A percentile compares a stretch with the other conserved stretches of the same genome.
These are phyloP conservation scores for Idris sp. DNA, from an alignment of 1,140 invertebrate genomes.

Conservation along the genomic window DNA sequence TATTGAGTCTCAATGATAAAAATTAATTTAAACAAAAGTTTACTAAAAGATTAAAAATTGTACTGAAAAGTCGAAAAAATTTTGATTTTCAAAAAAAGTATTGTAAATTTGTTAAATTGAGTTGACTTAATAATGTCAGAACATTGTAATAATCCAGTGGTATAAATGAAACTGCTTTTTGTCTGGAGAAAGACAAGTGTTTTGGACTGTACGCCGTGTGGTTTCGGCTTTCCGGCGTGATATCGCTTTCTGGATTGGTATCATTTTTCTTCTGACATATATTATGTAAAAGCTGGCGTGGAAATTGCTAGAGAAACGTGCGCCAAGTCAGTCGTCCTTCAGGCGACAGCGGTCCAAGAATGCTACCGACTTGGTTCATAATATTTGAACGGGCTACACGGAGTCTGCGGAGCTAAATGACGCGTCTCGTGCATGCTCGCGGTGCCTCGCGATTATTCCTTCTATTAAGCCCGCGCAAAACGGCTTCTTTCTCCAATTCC, in stretches of 20 bases:
- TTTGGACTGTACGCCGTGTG: constrained; percentile 50
- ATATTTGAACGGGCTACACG: constrained; percentile 66
- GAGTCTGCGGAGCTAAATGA: constrained; percentile 64
- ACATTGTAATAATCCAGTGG: not conserved
- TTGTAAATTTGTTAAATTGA: no score
- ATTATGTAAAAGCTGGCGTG: constrained; percentile 67
- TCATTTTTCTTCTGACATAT: constrained; percentile 65
- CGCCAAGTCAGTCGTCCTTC: constrained; percentile 63
- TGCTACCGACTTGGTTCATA: constrained; percentile 59
- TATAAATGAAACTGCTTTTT: constrained; percentile 15
- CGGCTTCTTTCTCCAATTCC: constrained; percentile 55
- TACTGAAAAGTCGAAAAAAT: no score
- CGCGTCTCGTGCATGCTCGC: constrained; percentile 57
- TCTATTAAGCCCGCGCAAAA: constrained; percentile 59
- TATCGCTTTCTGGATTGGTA: constrained; percentile 67
- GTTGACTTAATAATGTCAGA: no score
- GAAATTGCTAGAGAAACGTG: constrained; percentile 57
- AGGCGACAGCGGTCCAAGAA: constrained; percentile 51
- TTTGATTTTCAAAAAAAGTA: no score
- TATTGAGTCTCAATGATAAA: constrained; percentile 29
- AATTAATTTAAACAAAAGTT: no score
- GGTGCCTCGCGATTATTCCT: constrained; percentile 59
- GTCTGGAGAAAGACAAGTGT: constrained; percentile 37
- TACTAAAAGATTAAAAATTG: no score
- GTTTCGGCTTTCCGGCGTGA: constrained; percentile 60